Evolutionary conservation across 2,113 vertebrate genomes (phyloP), one percentile per base, ranked within the genome.

Genomic region (Trachemys scripta): DNA sequence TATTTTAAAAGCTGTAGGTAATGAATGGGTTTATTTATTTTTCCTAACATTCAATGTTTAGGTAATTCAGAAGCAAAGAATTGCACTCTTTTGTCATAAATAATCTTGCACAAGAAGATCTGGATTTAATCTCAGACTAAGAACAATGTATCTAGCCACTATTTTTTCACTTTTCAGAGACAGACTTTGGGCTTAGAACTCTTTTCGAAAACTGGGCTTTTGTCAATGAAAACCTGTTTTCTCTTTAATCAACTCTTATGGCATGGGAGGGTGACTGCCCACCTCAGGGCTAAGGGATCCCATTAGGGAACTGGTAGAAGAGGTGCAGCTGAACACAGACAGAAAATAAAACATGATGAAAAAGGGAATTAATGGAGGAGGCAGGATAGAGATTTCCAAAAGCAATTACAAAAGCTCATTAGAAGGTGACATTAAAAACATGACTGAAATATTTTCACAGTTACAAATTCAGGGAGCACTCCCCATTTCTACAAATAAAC

Each of bases 131-230:
- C 93, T 69, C 50, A 10, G 38, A 83, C 62, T 85, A 84, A 62
- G 82, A 96, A 85, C 87, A 59, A 24, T 47, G 50, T 45, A 85
- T 42, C 93, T 84, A 59, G 80, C 42, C 79, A 45, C 53, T 51
- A 14, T 27, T 35, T 54, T 31, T n/a, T 59, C 91, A 78, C 89
- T 76, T 83, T 35, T 78, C 92, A 88, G 27, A 92, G 95, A 75
- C 53, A 89, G 82, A 78, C 95, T 97, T 84, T 92, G 95, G 96
- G 97, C 97, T 94, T 88, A 92, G 82, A 95, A 87, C 65, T 56
- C 53, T 57, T 82, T 76, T 85, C 87, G 81, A 69, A 91, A 91
- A 85, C 50, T 6, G 17, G 82, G 62, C 87, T 83, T 91, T 82
- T 29, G 14, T 96, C 78, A 93, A 90, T 95, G 93, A 95, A 91